Base-by-base conservation (phyloP, 2,888 invertebrate species). In the Acleris holmiana region DNA sequence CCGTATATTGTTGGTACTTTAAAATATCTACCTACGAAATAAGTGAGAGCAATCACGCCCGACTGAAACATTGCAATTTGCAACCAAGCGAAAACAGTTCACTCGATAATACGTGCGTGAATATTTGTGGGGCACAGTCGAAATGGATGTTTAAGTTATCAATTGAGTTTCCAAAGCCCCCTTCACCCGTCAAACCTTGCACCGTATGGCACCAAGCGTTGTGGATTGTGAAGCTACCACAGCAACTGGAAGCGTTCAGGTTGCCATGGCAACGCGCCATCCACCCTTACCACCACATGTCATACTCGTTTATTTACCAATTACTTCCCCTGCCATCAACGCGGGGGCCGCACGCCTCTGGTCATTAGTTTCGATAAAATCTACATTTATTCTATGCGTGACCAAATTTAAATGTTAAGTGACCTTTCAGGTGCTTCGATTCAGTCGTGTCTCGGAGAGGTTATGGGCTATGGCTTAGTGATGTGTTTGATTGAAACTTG, bases 291-390 rank as follows among this genome's bases (percentile, higher is more conserved):
- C 57, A 73, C 76, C 71, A 75, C 77, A 76, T 69, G 70, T 66
- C 73, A 70, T 67, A 70, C 68, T 67, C 78, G 80, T 85, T 83
- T 86, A 85, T 86, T 86, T 87, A 86, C 84, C 78, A 83, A 84
- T 84, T 78, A 84, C 75, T 76, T 74, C 76, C 78, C 76, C 79
- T 77, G 80, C 77, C 79, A 79, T 71, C 70, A 72, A 72, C 69
- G 76, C 75, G 76, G 74, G 69, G 75, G 75, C 80, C 76, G 74
- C 78, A 76, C 77, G 79, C 74, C 74, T 50, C 58, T 66, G 48
- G 59, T 67, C 67, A 55, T 62, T 61, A 53, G 35, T 54, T 54
- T 46, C 55, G 62, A 66, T 57, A 61, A 69, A 53, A 75, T 74
- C 73, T 49, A 60, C 10, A 41, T 62, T 17, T 44, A 46, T 59